Percentiles rank a stretch among this genome's conserved stretches.
Conservation (phyloP, 2,888 invertebrate genomes). For the Cylloceria caligata region DNA sequence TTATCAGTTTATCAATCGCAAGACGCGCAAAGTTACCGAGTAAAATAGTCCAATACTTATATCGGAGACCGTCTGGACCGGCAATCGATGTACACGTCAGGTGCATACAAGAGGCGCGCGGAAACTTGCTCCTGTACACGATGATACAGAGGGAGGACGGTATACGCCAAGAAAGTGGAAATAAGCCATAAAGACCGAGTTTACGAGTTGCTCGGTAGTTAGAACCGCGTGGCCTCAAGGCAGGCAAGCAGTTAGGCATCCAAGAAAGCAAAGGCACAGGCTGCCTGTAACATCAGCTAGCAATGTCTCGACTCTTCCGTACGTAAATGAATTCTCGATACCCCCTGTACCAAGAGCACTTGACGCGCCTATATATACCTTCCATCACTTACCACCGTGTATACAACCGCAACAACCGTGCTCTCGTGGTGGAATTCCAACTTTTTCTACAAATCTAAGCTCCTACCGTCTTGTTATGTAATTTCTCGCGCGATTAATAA, state of each 20-base stretch:
- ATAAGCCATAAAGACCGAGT: slow-evolving; percentile 61
- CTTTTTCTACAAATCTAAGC: slow-evolving; percentile 28
- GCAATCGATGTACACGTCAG: slow-evolving; percentile 7
- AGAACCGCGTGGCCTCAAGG: slow-evolving; percentile 39
- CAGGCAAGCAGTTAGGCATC: slow-evolving; percentile 3
- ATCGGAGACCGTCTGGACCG: neutral
- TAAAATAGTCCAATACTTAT: slow-evolving; percentile 13
- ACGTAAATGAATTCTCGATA: slow-evolving; percentile 54
- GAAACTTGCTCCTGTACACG: slow-evolving; percentile 35
- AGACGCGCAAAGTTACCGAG: neutral
- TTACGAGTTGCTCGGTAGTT: slow-evolving; percentile 61
- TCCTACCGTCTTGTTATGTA: slow-evolving; percentile 21
- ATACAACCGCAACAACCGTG: neutral
- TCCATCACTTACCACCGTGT: neutral
- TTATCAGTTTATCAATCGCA: slow-evolving; percentile 30
- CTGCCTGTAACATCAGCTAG: neutral
- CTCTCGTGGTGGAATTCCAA: slow-evolving; percentile 30
- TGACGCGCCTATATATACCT: neutral
- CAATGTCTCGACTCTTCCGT: neutral
- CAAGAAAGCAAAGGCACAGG: neutral
- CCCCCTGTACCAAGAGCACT: slow-evolving; percentile 11
- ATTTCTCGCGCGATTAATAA: slow-evolving; percentile 36
- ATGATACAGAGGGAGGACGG: slow-evolving; percentile 6
- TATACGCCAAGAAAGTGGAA: slow-evolving; percentile 55
- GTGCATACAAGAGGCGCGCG: neutral